Percentiles rank a stretch among this genome's conserved stretches.
These are phyloP conservation scores for Thecophora atra DNA, from an alignment of 2,888 invertebrate genomes.

Conservation along the genomic window DNA sequence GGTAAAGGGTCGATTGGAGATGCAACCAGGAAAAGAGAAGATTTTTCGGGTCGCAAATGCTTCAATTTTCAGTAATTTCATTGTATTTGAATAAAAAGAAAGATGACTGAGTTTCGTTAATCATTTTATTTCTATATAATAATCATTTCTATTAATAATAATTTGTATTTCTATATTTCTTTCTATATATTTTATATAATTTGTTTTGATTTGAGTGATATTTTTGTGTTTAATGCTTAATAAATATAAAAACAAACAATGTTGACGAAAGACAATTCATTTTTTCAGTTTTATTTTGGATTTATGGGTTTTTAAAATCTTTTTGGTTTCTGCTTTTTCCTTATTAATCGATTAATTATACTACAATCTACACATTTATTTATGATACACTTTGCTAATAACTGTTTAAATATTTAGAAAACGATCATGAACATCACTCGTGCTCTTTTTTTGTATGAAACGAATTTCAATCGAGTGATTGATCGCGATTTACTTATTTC, in stretches of 20 bases:
- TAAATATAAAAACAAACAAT: slow-evolving; percentile 13
- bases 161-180: too few relatives aligned
- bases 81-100: not conserved
- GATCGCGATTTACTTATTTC: not conserved
- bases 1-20: not conserved
- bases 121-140: too few relatives aligned
- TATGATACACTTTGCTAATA: slow-evolving; percentile 21
- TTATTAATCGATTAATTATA: slow-evolving; percentile 12
- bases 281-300: not conserved
- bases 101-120: too few relatives aligned
- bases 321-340: not conserved
- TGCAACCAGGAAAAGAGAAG: too few relatives aligned
- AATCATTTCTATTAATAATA: too few relatives aligned
- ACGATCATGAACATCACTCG: not conserved
- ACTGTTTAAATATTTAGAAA: not conserved
- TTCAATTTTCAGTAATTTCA: too few relatives aligned
- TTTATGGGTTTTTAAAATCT: slow-evolving; percentile 7
- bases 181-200: not conserved
- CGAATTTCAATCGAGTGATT: not conserved
- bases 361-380: slow-evolving; percentile 14
- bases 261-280: not conserved
- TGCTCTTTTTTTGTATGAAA: not conserved
- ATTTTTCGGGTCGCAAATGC: too few relatives aligned
- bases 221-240: not conserved
- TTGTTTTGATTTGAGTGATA: slow-evolving; percentile 21